Evolutionary conservation across 2,113 vertebrate genomes (phyloP), one percentile per base, ranked within the genome.

Genomic region (Corythornis cristatus): DNA sequence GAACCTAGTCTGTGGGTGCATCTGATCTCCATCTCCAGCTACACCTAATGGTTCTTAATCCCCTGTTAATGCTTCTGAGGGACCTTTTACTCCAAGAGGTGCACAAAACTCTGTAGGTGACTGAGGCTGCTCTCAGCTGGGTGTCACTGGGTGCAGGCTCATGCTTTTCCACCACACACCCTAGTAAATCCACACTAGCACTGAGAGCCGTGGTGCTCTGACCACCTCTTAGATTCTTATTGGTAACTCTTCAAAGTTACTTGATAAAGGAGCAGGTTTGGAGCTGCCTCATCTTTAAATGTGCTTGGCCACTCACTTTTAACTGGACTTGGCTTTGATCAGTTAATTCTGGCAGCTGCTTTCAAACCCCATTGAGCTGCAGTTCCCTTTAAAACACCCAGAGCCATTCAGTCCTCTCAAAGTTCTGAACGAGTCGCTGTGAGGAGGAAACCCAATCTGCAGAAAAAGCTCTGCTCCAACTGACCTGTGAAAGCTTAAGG

Each of bases 391-490:
- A 51, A 57, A 74, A 62, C 22, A 48, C 13, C 16, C n/a, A 9
- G 67, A 65, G 33, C 56, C 14, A 4, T 86, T 78, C 37, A 17
- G 21, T 22, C 12, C 29, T 18, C 22, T 26, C 33, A 14, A 73
- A 64, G 74, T 51, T 72, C 88, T 76, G 46, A 66, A 53, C 6
- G 42, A 46, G 29, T 37, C 1, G 6, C 18, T 22, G 35, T 1
- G 56, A 70, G 25, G 35, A 83, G 42, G 90, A 94, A 96, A 89
- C 42, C 25, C 45, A 71, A 81, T 85, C 92, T 66, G 33, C 57
- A 83, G 67, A 40, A 91, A 76, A 91, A 85, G 12, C 68, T 18
- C 11, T 31, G 2, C 29, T 85, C 60, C n/a, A 25, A 8, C 25
- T 37, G 87, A 77, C 77, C 31, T 81, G 93, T 66, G 95, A 88